phyloP scores from a whole-genome alignment of 2,888 invertebrate genomes.

The Antheraea assamensis region DNA sequence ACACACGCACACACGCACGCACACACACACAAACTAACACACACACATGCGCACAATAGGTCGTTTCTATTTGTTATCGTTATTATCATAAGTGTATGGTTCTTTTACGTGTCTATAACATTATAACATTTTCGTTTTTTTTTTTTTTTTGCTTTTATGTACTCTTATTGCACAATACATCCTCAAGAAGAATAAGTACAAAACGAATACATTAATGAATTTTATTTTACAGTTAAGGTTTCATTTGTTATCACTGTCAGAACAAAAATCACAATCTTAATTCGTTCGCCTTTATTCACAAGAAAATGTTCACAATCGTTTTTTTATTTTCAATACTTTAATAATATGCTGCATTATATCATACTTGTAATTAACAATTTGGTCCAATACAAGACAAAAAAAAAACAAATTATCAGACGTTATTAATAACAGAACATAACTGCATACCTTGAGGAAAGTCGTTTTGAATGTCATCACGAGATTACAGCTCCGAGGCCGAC shows the following conservation, averaged over 20 bases:
- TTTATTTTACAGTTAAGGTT: background rate
- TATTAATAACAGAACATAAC: background rate
- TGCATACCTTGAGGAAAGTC: slow-evolving; percentile 12
- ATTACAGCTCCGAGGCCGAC: slow-evolving; percentile 3
- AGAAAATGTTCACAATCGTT: background rate
- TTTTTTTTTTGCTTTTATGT: background rate
- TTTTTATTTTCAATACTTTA: background rate
- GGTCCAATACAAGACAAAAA: background rate
- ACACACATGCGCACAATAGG: too few species aligned
- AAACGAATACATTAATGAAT: background rate
- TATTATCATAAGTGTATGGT: too few species aligned
- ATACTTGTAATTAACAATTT: background rate
- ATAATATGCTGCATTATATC: background rate
- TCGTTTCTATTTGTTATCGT: too few species aligned
- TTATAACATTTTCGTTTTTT: background rate
- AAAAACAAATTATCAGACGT: background rate
- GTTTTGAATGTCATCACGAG: slow-evolving; percentile 7
- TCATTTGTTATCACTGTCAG: background rate
- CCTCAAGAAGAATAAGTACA: background rate
- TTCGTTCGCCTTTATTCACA: too few species aligned
- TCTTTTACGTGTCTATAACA: background rate
- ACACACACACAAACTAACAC: too few species aligned
- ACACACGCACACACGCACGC: too few species aligned
- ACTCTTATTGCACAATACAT: background rate
- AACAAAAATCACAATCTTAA: background rate